Evolutionary conservation across 2,113 vertebrate species (phyloP).

Genomic region (Tachuris rubrigastra): DNA sequence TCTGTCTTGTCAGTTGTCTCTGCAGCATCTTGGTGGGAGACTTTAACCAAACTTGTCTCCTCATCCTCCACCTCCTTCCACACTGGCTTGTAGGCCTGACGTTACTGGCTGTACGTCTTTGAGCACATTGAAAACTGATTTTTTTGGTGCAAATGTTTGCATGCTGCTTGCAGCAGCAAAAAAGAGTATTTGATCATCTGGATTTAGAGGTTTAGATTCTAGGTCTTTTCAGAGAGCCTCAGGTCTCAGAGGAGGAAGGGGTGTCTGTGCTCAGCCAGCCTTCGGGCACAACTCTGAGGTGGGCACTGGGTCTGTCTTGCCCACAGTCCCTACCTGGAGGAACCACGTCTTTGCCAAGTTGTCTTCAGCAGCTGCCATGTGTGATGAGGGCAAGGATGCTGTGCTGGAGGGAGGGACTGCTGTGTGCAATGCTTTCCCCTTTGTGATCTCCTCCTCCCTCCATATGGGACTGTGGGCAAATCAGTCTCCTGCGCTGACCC

Average conservation of each 20-base stretch:
- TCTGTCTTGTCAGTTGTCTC: not conserved
- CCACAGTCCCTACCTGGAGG: not conserved
- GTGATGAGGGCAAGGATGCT: not conserved
- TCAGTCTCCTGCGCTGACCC: not conserved
- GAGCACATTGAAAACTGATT: not conserved
- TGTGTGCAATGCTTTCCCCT: not conserved
- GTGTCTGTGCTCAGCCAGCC: not conserved
- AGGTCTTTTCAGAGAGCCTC: not conserved
- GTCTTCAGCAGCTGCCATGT: not conserved
- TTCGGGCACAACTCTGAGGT: not conserved
- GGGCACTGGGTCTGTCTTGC: not conserved
- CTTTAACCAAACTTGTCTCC: not conserved
- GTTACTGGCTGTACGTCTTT: not conserved
- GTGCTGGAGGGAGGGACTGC: accelerated
- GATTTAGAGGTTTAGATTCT: not conserved
- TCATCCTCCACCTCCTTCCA: not conserved
- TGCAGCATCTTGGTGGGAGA: not conserved
- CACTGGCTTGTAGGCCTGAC: not conserved
- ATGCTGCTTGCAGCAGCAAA: not conserved
- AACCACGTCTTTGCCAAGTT: not conserved
- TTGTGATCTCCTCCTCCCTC: not conserved
- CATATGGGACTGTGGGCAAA: not conserved
- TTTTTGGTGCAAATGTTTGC: not conserved
- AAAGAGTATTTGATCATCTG: not conserved
- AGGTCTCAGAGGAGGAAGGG: not conserved